Evolutionary conservation across 2,797 vertebrate species (phyloP).

Genomic region (Rallus crepitans): DNA sequence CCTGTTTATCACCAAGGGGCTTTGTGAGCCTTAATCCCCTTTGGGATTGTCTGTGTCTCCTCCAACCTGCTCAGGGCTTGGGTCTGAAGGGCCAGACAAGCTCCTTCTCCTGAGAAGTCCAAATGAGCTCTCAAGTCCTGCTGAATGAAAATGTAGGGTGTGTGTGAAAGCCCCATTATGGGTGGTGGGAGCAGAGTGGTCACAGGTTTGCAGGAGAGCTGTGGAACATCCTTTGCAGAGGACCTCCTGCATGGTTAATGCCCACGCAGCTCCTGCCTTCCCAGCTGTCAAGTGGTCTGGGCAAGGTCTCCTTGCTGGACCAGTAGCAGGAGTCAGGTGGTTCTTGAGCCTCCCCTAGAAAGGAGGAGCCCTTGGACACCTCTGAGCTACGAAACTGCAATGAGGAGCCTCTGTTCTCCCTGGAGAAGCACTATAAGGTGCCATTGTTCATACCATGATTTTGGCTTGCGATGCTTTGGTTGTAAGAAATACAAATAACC

Average conservation of each 20-base stretch:
- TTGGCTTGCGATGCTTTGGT: not conserved
- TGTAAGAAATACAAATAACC: constrained; percentile 43
- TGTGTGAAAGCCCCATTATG: rapidly evolving
- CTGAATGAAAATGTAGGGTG: not conserved
- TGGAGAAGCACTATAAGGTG: not conserved
- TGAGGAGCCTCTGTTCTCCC: rapidly evolving
- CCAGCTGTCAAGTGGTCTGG: not conserved
- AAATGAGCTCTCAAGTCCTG: not conserved
- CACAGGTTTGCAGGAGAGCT: not conserved
- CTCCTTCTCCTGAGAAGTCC: not conserved
- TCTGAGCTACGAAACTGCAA: not conserved
- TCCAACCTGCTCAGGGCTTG: not conserved
- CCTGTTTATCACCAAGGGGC: not conserved
- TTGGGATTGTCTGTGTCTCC: not conserved
- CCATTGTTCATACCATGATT: rapidly evolving
- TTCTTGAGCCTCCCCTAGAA: not conserved
- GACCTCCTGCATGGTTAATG: not conserved
- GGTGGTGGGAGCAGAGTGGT: not conserved
- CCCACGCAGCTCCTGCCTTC: not conserved
- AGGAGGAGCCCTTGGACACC: not conserved
- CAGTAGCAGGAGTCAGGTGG: not conserved
- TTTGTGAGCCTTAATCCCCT: not conserved
- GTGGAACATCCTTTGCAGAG: not conserved
- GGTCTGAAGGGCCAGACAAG: not conserved
- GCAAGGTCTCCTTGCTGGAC: not conserved